phyloP scores from a whole-genome alignment of 2,797 vertebrate genomes.

The Cheirogaleus major region DNA sequence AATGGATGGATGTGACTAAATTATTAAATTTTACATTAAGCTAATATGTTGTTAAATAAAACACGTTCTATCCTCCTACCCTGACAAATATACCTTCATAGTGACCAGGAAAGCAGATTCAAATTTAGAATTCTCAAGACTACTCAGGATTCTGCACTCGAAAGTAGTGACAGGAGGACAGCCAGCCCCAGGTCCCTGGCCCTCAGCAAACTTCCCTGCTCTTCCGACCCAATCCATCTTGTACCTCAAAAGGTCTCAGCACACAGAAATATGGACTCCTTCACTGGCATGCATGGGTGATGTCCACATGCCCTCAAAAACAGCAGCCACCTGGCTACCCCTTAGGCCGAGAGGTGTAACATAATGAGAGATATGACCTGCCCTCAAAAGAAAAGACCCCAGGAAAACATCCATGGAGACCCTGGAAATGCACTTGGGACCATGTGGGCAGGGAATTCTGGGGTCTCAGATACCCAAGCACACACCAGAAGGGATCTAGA shows the following conservation, averaged over 20 bases:
- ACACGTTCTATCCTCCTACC: not conserved
- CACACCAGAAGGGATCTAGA: not conserved
- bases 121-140: conserved; percentile 53
- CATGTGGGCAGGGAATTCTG: not conserved
- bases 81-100: conserved; percentile 8
- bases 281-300: not conserved
- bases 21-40: conserved; percentile 13
- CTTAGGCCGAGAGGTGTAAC: not conserved
- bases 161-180: not conserved
- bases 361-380: not conserved
- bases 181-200: not conserved
- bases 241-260: not conserved
- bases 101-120: not conserved
- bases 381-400: not conserved
- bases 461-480: not conserved
- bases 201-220: not conserved
- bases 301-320: not conserved
- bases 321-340: not conserved
- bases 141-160: not conserved
- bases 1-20: not conserved
- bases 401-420: not conserved
- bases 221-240: not conserved
- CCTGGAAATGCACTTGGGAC: not conserved
- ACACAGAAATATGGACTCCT: not conserved
- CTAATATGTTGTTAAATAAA: conserved; percentile 8